phyloP scores from a whole-genome alignment of 2,888 invertebrate species.

The Hydropsyche betteni region DNA sequence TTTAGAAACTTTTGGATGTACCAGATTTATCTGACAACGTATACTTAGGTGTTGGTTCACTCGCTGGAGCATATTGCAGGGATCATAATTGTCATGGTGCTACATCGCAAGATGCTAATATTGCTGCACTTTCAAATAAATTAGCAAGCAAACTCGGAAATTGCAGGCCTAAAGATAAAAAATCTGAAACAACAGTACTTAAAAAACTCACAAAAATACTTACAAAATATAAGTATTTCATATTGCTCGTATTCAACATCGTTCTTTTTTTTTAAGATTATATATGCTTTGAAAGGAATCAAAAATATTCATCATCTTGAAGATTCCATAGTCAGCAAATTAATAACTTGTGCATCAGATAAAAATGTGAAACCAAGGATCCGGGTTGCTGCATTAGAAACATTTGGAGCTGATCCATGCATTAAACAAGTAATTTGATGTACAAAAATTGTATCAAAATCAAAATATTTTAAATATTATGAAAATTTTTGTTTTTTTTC shows the following conservation, averaged over 20 bases:
- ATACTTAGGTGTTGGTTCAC: slow-evolving; percentile 77
- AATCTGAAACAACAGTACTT: slow-evolving; percentile 71
- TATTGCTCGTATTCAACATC: not conserved
- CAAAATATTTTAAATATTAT: not conserved
- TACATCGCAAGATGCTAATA: slow-evolving; percentile 64
- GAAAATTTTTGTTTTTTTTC: slow-evolving; percentile 30
- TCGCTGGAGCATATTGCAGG: slow-evolving; percentile 76
- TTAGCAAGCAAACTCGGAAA: slow-evolving; percentile 72
- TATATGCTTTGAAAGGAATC: slow-evolving; percentile 82
- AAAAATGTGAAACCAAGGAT: slow-evolving; percentile 72
- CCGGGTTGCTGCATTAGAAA: slow-evolving; percentile 81
- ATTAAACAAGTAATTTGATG: slow-evolving; percentile 60
- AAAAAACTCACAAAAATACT: not conserved
- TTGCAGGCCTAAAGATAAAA: slow-evolving; percentile 71
- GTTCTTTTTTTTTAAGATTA: slow-evolving; percentile 58
- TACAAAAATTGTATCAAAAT: not conserved
- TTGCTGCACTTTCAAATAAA: slow-evolving; percentile 71
- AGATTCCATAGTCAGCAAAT: slow-evolving; percentile 68
- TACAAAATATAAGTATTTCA: slow-evolving; percentile 8
- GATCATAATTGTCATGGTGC: slow-evolving; percentile 69
- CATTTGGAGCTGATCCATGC: slow-evolving; percentile 77
- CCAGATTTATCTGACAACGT: slow-evolving; percentile 72
- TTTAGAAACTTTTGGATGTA: slow-evolving; percentile 60
- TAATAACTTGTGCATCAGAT: slow-evolving; percentile 71
- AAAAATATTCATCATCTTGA: slow-evolving; percentile 78